Evolutionary conservation across 2,113 vertebrate genomes (phyloP).

Genomic region (Delphinus delphis): DNA sequence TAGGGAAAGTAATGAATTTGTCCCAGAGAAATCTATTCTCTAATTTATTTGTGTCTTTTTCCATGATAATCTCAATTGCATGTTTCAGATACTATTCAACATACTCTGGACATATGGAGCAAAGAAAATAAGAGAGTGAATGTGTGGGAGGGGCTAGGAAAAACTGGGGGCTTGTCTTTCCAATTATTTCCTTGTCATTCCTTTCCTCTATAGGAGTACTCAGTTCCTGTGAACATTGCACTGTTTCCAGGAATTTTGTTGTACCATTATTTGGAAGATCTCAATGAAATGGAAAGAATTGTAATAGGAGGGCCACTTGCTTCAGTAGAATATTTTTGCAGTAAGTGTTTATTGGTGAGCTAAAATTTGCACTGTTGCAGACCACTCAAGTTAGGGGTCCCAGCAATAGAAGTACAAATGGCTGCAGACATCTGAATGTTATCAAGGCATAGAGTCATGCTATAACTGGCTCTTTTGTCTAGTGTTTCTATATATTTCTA

Average conservation of each 20-base stretch:
- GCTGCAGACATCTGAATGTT: constrained; percentile 1
- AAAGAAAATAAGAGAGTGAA: accelerated
- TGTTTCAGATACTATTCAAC: not conserved
- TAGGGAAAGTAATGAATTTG: not conserved
- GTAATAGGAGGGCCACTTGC: not conserved
- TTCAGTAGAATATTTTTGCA: not conserved
- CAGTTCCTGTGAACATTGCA: not conserved
- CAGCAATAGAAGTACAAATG: constrained; percentile 18
- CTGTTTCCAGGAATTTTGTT: not conserved
- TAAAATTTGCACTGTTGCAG: not conserved
- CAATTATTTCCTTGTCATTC: not conserved
- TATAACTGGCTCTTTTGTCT: constrained; percentile 45
- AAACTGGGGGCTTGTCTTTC: not conserved
- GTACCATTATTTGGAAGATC: not conserved
- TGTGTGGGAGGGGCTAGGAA: accelerated
- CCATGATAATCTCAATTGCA: not conserved
- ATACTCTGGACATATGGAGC: not conserved
- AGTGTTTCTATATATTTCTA: constrained; percentile 29
- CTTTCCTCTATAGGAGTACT: not conserved
- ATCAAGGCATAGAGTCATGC: not conserved
- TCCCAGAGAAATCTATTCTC: not conserved
- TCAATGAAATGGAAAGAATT: constrained; percentile 1
- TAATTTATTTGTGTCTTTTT: not conserved
- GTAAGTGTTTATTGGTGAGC: not conserved
- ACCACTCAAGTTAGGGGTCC: not conserved